Evolutionary conservation across 2,113 vertebrate genomes (phyloP), one percentile per base, ranked within the genome.

Genomic region (Periophthalmodon schlosseri): DNA sequence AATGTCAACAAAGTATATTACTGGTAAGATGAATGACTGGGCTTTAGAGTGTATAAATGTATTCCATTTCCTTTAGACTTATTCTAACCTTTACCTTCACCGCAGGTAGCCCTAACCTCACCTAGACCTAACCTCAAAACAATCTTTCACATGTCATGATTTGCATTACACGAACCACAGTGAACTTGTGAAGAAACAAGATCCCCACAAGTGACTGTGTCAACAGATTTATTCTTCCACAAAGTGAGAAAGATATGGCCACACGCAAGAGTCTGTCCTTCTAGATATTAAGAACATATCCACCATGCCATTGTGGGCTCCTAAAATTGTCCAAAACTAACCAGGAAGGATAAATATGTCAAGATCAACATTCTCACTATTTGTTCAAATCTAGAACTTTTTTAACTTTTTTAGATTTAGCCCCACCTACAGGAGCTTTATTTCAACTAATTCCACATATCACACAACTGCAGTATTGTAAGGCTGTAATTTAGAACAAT

Each of bases 271-370:
- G 68, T 64, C 64, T 49, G 24, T 79, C 72, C 79, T 80, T 70
- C 74, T 74, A 76, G 83, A 65, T 39, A 69, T 87, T 89, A 86
- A 86, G 79, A 73, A 84, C 68, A 91, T 72, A 82, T 86, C 76
- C 80, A 46, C 58, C 72, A 80, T 81, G 88, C 79, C 73, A 74
- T 68, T 73, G 56, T 44, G 63, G 64, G 63, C 64, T 77, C 61
- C 81, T 15, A 1, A 93, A 89, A 92, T 87, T 88, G 73, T 87
- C 87, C 82, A 86, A 87, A 72, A 74, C 39, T 84, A 88, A 86
- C 74, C 80, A 91, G 73, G 79, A 82, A 83, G 74, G 57, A 39
- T 81, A 39, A 79, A 82, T 67, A 81, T 76, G 81, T 85, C 84
- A 81, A 90, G 83, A 80, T 89, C 70, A 52, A 52, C 67, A 85